Base-by-base conservation (phyloP, 2,113 vertebrate species). In the Puffinus mauretanicus region DNA sequence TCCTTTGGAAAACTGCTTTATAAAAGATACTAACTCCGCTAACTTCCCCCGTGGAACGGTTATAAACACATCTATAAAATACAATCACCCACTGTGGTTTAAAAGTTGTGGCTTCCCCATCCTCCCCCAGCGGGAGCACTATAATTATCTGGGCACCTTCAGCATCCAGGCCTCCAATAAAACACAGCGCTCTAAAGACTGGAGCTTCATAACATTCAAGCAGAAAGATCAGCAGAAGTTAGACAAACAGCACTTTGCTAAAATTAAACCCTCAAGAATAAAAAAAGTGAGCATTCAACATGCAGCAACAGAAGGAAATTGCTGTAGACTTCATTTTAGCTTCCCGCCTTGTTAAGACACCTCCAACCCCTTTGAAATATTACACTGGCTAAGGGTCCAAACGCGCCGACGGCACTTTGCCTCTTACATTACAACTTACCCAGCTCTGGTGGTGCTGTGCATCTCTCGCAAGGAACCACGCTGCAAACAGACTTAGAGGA, bases 401-500 rank as follows among this genome's bases (percentile, higher is more conserved):
- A 49, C n/a, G 57, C 34, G 30, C 25, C 1, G 0, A 5, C 12
- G 6, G 67, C 52, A 38, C 42, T 46, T 70, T 10, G 20, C 58
- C 32, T 65, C 73, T 62, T 42, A 2, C 1, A 2, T 13, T 7
- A 18, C 38, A 44, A 17, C 65, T 84, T 5, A 73, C 51, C 76
- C 57, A 34, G 24, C 30, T 18, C 70, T 12, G 19, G 57, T 9
- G 1, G 2, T 0, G 9, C 61, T 17, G 42, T 17, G 17, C 32
- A 22, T 10, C 78, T 76, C 66, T 26, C 17, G 7, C 0, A 9
- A 46, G 46, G 58, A 46, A 11, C 17, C 26, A 40, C 22, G 1
- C 2, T 30, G 42, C 30, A 40, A 25, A 30, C 11, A 6, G 69
- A 12, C 10, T 54, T 6, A 1, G 24, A 16, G 38, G 8, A 71